A percentile compares a stretch with the other conserved stretches of the same genome.
phyloP scores from a whole-genome alignment of 2,113 vertebrate genomes.

The Atlantisia rogersi region DNA sequence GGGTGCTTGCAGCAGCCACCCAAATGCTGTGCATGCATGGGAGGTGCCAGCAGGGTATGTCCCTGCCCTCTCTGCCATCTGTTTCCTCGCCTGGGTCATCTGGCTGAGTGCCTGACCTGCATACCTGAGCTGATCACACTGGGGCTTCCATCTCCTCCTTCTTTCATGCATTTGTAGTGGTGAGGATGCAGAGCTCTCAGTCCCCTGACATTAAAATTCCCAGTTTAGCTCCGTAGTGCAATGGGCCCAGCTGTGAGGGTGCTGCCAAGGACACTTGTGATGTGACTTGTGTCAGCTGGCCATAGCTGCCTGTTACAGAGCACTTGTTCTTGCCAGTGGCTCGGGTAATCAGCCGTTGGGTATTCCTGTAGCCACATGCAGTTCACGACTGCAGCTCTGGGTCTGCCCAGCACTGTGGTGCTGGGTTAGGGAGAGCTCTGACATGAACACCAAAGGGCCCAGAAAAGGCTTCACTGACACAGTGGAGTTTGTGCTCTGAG shows the following conservation, averaged over 20 bases:
- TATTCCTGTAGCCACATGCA: background rate
- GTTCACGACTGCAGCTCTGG: background rate
- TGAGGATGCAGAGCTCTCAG: background rate
- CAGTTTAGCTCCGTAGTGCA: fast-evolving
- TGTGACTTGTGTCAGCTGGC: background rate
- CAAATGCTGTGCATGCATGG: background rate
- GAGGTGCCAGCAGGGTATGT: background rate
- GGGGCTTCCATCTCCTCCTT: background rate
- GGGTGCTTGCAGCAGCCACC: background rate
- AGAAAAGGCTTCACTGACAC: background rate
- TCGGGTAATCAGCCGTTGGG: background rate
- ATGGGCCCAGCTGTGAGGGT: background rate
- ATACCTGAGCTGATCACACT: background rate
- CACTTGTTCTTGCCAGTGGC: background rate
- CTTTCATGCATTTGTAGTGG: background rate
- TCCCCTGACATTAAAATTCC: background rate
- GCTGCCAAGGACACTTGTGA: background rate
- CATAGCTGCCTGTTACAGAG: fast-evolving
- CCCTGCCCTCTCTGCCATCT: background rate
- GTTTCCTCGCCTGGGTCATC: background rate
- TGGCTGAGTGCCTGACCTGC: background rate
- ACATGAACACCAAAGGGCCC: too few species aligned
- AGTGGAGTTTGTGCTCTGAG: background rate
- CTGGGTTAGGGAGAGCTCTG: background rate
- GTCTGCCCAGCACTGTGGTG: background rate